A percentile compares a stretch with the other conserved stretches of the same genome.
phyloP scores from a whole-genome alignment of 2,797 vertebrate genomes.

The Falco novaeseelandiae region DNA sequence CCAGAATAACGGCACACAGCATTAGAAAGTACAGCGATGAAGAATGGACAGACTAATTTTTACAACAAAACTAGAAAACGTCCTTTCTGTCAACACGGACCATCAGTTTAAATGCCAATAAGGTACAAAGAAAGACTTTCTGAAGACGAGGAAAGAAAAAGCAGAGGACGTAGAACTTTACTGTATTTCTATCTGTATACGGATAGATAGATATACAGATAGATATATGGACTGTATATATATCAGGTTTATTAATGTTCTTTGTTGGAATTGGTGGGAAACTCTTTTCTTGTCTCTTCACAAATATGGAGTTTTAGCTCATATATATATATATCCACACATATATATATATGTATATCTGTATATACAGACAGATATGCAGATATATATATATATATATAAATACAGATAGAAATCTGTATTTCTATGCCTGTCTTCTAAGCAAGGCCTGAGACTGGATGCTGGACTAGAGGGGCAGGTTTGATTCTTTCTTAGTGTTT shows the following conservation, averaged over 20 bases:
- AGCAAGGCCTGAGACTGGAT: neutral
- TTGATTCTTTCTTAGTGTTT: neutral
- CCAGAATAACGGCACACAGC: neutral
- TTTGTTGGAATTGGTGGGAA: too few species aligned
- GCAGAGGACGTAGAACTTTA: neutral
- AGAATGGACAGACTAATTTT: neutral
- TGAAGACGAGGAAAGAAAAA: neutral
- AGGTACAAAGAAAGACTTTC: neutral
- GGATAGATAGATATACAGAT: too few species aligned
- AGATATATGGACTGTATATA: too few species aligned
- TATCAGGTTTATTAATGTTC: too few species aligned
- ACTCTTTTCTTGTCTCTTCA: too few species aligned
- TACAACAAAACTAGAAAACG: neutral
- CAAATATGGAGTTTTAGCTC: too few species aligned
- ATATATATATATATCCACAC: too few species aligned
- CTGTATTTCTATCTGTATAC: neutral
- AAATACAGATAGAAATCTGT: too few species aligned
- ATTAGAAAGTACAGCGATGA: neutral
- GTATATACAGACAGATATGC: too few species aligned
- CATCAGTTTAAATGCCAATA: constrained; percentile 5
- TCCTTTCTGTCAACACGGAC: neutral
- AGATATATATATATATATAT: too few species aligned
- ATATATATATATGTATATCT: too few species aligned
- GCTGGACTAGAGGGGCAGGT: neutral
- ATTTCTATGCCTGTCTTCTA: neutral